Percentiles rank a stretch among this genome's conserved stretches.
These are phyloP conservation scores for Hyppa rectilinea DNA, from an alignment of 2,888 invertebrate genomes.

Conservation along the genomic window DNA sequence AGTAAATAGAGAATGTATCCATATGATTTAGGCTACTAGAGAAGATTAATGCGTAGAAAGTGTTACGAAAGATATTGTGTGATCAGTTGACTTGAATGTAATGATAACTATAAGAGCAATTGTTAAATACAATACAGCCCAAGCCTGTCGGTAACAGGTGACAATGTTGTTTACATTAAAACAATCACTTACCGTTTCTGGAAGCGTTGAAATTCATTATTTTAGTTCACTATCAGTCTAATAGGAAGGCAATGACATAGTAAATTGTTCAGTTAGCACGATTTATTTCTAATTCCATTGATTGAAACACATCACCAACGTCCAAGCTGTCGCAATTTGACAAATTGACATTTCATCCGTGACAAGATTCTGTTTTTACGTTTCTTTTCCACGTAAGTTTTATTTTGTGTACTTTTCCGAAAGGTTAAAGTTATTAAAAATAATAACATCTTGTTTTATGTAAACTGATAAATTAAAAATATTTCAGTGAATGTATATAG, in stretches of 20 bases:
- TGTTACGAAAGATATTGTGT: neutral
- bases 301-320: conserved; percentile 86
- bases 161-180: conserved; percentile 26
- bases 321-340: conserved; percentile 70
- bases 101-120: conserved; percentile 31
- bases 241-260: conserved; percentile 74
- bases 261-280: conserved; percentile 72
- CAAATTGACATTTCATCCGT: conserved; percentile 32
- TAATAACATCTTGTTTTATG: neutral
- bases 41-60: neutral
- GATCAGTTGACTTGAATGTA: conserved; percentile 11
- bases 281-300: conserved; percentile 73
- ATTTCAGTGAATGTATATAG: neutral
- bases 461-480: neutral
- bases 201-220: conserved; percentile 89
- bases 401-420: neutral
- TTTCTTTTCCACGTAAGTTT: conserved; percentile 1
- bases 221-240: conserved; percentile 62
- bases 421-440: neutral
- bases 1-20: neutral
- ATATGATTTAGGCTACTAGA: conserved; percentile 2
- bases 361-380: conserved; percentile 26
- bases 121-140: conserved; percentile 24
- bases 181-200: conserved; percentile 82
- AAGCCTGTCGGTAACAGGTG: conserved; percentile 42